Base-by-base conservation (phyloP, 2,888 invertebrate species). In the Timandra comae region DNA sequence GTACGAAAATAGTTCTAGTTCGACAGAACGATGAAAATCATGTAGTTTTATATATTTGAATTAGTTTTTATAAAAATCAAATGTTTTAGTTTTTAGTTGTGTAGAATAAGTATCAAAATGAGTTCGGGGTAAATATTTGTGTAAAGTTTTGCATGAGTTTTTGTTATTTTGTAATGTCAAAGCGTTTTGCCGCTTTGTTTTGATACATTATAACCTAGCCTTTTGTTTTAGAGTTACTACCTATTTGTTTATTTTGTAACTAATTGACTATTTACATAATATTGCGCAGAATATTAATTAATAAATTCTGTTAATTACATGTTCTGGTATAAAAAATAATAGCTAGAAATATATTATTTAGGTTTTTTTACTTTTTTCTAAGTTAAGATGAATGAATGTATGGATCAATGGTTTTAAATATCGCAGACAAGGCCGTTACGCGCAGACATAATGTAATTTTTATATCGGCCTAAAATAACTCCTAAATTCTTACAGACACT, bases 21-120 rank as follows among this genome's bases (percentile, higher is more conserved):
- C 82, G 84, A 84, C 84, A 84, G 72, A 63, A 72, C 68, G 72
- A 68, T 64, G 60, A 74, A 71, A 84, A 49, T 72, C 76, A 84
- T 85, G 82, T 84, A 82, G 85, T 73, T 78, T 78, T 76, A 77
- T 80, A 77, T 77, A 22, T 78, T 75, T 71, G 58, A 71, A 77
- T 75, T 3, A n/a, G 70, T 67, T 68, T 65, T 58, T 49, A 74
- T 67, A 64, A 73, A 72, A 71, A 72, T 63, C 59, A 31, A 71
- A 64, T 69, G 44, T 63, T 63, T 61, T 56, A 46, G 54, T 56
- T 55, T 52, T 49, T 50, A 41, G 68, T 65, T 32, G 37, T 42
- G 34, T 41, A 71, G 59, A 74, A 65, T 67, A 52, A 56, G 65
- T 9, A 2, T 11, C 64, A 62, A 74, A 51, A 85, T 85, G 85